phyloP scores from a whole-genome alignment of 35 echinoderm and acorn worm species.

The Holothuria glaberrima region DNA sequence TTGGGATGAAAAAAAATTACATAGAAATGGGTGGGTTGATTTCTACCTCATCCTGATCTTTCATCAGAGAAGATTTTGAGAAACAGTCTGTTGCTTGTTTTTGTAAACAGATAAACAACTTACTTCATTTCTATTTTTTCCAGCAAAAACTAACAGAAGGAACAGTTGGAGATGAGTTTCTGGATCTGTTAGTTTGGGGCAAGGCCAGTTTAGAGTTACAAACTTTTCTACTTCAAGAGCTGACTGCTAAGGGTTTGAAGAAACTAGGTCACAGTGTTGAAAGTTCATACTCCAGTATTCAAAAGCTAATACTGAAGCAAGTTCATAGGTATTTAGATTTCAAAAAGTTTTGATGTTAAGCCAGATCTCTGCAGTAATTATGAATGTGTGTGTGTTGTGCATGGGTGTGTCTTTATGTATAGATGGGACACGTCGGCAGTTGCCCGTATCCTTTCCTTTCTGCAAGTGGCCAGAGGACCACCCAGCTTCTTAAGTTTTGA shows the following conservation, averaged over 20 bases:
- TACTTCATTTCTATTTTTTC: background rate
- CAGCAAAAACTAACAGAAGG: slow-evolving; percentile 85
- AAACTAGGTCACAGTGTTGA: slow-evolving; percentile 96
- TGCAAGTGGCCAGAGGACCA: too few relatives aligned
- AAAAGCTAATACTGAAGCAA: slow-evolving; percentile 92
- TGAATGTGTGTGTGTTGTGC: too few relatives aligned
- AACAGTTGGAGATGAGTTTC: slow-evolving; percentile 92
- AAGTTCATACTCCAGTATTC: slow-evolving; percentile 90
- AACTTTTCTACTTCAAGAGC: slow-evolving; percentile 91
- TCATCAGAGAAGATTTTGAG: too few relatives aligned
- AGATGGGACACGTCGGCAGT: too few relatives aligned
- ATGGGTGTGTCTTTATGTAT: too few relatives aligned
- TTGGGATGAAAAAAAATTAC: too few relatives aligned
- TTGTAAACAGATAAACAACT: too few relatives aligned
- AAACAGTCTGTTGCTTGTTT: too few relatives aligned
- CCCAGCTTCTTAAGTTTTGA: too few relatives aligned
- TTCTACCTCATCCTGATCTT: too few relatives aligned
- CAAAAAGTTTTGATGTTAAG: background rate
- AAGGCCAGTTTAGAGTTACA: slow-evolving; percentile 90
- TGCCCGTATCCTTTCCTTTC: too few relatives aligned
- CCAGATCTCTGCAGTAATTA: background rate
- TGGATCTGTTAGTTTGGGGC: slow-evolving; percentile 94
- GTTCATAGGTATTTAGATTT: slow-evolving; percentile 74
- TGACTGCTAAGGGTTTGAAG: slow-evolving; percentile 95
- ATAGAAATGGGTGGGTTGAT: too few relatives aligned